phyloP scores from a whole-genome alignment of 2,888 invertebrate species.

The Xestia ashworthii region DNA sequence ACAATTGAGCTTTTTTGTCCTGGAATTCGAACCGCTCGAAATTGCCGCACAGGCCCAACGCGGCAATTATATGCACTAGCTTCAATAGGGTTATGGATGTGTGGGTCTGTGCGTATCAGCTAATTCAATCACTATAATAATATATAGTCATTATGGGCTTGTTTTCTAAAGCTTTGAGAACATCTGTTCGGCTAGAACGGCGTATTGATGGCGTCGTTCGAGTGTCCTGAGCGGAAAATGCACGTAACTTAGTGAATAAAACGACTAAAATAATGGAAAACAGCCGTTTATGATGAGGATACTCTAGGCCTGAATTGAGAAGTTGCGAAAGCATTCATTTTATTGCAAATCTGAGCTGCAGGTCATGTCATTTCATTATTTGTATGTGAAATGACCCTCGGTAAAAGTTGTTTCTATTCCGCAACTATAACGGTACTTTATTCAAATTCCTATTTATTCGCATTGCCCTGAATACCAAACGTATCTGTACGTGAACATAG shows the following conservation, averaged over 20 bases:
- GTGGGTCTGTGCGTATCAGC: not conserved
- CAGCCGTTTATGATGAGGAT: no score
- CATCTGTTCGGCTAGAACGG: not conserved
- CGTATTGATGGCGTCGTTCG: not conserved
- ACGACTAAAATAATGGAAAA: not conserved
- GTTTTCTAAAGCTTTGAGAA: not conserved
- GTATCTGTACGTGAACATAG: not conserved
- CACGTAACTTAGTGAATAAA: not conserved
- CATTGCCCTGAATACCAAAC: slow-evolving; percentile 38
- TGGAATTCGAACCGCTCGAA: not conserved
- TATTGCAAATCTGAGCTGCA: slow-evolving; percentile 2
- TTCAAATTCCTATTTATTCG: slow-evolving; percentile 22
- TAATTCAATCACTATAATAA: not conserved
- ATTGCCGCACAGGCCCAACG: not conserved
- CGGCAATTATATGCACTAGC: not conserved
- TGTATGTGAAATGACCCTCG: not conserved
- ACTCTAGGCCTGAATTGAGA: not conserved
- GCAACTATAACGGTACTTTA: slow-evolving; percentile 24
- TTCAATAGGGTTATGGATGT: not conserved
- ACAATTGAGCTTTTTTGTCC: not conserved
- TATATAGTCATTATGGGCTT: not conserved
- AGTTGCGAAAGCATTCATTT: not conserved
- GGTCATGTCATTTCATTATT: not conserved
- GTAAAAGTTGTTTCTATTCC: not conserved
- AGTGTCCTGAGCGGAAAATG: not conserved